Evolutionary conservation across 2,113 vertebrate species (phyloP), one percentile per base, ranked within the genome.

Genomic region (Malurus cyaneus): DNA sequence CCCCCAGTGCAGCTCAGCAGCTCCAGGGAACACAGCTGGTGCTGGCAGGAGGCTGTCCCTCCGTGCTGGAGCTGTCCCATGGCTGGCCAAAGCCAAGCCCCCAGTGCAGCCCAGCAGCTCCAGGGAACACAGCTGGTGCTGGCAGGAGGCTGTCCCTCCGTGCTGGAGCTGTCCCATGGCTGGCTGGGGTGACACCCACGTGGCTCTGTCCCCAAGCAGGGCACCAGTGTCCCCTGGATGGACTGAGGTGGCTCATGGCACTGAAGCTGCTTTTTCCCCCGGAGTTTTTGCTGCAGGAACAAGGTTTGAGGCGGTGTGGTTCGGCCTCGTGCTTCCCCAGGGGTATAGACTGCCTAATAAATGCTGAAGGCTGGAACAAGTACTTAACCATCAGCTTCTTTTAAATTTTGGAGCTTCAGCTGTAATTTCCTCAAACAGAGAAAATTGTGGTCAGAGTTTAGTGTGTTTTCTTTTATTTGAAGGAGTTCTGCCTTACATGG

Each of bases 401-500:
- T 71, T 44, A 84, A 61, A 61, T 36, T 36, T 44, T 70, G 66
- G 52, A 92, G 70, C 42, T 65, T 87, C 11, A 94, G 53, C 47
- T 32, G 9, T 92, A 10, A 70, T 66, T 74, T 95, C 57, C 71
- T 66, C 1, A 4, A 86, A 86, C 31, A 79, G 87, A 76, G 34
- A 85, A 92, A 86, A 78, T 9, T 71, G 90, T 79, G 76, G 92
- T 86, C 69, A 76, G 54, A 62, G 41, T 83, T 88, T 69, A 56
- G 32, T 93, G 53, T 56, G 18, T 42, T 80, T 83, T 92, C 60
- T 90, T 86, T 67, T 50, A n/a, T 49, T 93, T 80, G 56, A 46
- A 86, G n/a, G 49, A 93, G 17, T 94, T 83, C 86, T 94, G 80
- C 82, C 90, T 93, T 94, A 92, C 60, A 67, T 88, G 86, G 94